Evolutionary conservation across 2,888 invertebrate species (phyloP).

Genomic region (Tipula lateralis): DNA sequence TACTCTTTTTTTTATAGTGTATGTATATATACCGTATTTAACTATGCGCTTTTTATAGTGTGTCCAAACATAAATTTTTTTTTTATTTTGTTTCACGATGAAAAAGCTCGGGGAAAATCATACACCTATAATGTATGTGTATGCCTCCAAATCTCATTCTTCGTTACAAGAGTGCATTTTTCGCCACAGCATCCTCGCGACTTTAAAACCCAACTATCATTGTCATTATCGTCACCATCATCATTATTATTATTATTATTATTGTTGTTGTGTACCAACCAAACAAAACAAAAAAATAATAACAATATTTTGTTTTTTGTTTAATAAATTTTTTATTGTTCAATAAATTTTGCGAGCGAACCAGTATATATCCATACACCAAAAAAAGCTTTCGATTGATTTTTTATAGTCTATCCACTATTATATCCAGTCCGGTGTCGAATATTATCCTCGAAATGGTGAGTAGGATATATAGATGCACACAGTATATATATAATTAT

Average conservation of each 20-base stretch:
- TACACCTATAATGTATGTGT: background rate
- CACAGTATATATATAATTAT: background rate
- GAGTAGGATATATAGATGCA: background rate
- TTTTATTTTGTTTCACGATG: background rate
- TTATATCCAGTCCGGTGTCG: slow-evolving; percentile 6
- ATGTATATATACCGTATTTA: background rate
- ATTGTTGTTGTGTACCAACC: background rate
- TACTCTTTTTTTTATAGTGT: background rate
- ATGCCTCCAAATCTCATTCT: background rate
- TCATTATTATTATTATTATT: background rate
- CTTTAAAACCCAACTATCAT: slow-evolving; percentile 24
- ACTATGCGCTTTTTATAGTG: slow-evolving; percentile 20
- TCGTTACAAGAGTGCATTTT: background rate
- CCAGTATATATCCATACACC: background rate
- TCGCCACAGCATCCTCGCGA: background rate
- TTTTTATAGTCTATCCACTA: slow-evolving; percentile 4
- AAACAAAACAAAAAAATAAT: background rate
- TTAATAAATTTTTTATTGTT: slow-evolving; percentile 24
- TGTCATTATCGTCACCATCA: slow-evolving; percentile 19
- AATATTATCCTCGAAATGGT: background rate
- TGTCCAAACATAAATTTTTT: slow-evolving; percentile 19
- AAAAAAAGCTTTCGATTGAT: background rate
- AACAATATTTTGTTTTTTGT: background rate
- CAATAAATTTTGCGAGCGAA: background rate
- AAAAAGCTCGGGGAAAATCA: background rate